Conservation (phyloP, 2,113 vertebrate genomes). For the Dicentrarchus labrax region DNA sequence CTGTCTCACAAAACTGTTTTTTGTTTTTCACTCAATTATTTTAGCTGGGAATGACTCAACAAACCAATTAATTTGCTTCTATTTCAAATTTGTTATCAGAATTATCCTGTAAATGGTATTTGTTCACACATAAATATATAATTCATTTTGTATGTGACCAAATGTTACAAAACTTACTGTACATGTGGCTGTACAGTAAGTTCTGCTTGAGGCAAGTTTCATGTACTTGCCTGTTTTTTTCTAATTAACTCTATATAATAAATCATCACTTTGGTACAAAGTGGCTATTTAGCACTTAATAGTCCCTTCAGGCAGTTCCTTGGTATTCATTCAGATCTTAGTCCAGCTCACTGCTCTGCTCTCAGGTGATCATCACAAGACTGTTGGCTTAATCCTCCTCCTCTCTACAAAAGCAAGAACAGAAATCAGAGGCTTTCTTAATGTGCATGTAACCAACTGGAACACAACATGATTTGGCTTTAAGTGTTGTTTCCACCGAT, state of each 20-base stretch:
- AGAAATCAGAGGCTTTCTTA: constrained; percentile 66
- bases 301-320: constrained; percentile 46
- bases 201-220: not conserved
- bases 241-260: not conserved
- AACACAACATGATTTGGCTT: constrained; percentile 68
- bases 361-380: constrained; percentile 88
- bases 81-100: not conserved
- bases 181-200: not conserved
- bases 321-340: constrained; percentile 35
- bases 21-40: not conserved
- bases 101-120: not conserved
- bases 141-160: not conserved
- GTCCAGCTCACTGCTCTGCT: constrained; percentile 43
- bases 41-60: not conserved
- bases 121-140: not conserved
- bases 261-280: not conserved
- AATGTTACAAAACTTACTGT: too few relatives aligned
- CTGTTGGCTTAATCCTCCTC: constrained; percentile 78
- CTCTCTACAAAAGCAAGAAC: constrained; percentile 64
- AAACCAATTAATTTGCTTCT: not conserved
- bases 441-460: constrained; percentile 67
- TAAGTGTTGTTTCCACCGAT: constrained; percentile 59
- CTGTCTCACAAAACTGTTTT: not conserved
- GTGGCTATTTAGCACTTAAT: not conserved
- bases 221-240: not conserved